Base-by-base conservation (phyloP, 1,140 invertebrate genomes). In the Neodiprion virginianus region DNA sequence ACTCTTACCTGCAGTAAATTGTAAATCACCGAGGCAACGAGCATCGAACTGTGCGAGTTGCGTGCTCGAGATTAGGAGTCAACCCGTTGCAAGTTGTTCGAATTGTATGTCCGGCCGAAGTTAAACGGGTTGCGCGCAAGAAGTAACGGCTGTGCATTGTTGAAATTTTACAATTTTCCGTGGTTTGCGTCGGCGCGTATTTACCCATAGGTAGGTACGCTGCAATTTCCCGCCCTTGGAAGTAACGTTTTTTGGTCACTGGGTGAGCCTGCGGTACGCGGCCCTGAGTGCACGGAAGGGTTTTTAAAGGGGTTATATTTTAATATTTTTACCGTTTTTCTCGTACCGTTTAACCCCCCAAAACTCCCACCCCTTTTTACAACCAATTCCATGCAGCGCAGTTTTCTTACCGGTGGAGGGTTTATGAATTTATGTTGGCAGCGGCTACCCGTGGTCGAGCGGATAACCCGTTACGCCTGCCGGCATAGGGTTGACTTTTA, bases 401-500 rank as follows among this genome's bases (percentile, higher is more conserved):
- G 53, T 61, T 61, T 61, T 61, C 53, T 61, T 61, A 61, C 11
- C 53, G 53, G 53, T 61, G n/a, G 11, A 17, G 53, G 53, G 53
- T 61, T 61, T 61, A 61, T 7, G 53, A 61, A 61, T 61, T 61
- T 61, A 61, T 61, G 53, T 17, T 61, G 28, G 28, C 28, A 40
- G 28, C 28, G 28, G 28, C 28, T 61, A 12, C n/a, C 53, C 53
- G 11, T 8, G 53, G 53, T 61, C n/a, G n/a, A 40, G 28, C 28
- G 53, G 53, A 61, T 61, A 61, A 61, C 53, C 53, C 53, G 53
- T 61, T 61, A 12, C 53, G 53, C 11, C 11, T 17, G 53, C 11
- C 3, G 8, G 53, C 53, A 40, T 61, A 23, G 67, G 67, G 17
- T 69, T 69, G 67, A 69, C 67, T 69, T 69, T 61, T 69, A 69